Conservation (phyloP, 2,113 vertebrate species). For the Ivindomyrus marchei region DNA sequence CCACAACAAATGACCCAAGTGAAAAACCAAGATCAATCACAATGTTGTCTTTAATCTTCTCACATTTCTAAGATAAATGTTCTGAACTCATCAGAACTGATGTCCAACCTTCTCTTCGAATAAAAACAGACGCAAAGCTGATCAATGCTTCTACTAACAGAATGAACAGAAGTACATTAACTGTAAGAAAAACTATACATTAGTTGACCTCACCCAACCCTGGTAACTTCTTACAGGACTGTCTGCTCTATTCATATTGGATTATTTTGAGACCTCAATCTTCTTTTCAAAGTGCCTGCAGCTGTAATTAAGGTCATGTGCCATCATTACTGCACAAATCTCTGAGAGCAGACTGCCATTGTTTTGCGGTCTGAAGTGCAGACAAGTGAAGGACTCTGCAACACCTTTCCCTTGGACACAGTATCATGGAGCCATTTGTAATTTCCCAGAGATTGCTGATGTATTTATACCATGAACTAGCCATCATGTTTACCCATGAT, state of each 20-base stretch:
- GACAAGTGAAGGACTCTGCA: not conserved
- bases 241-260: not conserved
- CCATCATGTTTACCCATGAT: not conserved
- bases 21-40: not conserved
- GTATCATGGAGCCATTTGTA: not conserved
- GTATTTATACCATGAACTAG: not conserved
- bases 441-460: slow-evolving; percentile 11
- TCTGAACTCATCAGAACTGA: not conserved
- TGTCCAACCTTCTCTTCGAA: not conserved
- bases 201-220: not conserved
- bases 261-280: not conserved
- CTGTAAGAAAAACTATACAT: not conserved
- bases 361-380: not conserved
- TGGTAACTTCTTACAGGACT: not conserved
- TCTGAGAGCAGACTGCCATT: not conserved
- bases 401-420: slow-evolving; percentile 3
- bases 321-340: not conserved
- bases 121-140: not conserved
- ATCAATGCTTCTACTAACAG: not conserved
- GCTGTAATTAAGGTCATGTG: slow-evolving; percentile 1
- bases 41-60: not conserved
- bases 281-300: not conserved
- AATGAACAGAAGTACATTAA: slow-evolving; percentile 1
- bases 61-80: not conserved
- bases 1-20: not conserved